Percentiles rank a stretch among this genome's conserved stretches.
These are phyloP conservation scores for Mythimna loreyi DNA, from an alignment of 2,888 invertebrate genomes.

Conservation along the genomic window DNA sequence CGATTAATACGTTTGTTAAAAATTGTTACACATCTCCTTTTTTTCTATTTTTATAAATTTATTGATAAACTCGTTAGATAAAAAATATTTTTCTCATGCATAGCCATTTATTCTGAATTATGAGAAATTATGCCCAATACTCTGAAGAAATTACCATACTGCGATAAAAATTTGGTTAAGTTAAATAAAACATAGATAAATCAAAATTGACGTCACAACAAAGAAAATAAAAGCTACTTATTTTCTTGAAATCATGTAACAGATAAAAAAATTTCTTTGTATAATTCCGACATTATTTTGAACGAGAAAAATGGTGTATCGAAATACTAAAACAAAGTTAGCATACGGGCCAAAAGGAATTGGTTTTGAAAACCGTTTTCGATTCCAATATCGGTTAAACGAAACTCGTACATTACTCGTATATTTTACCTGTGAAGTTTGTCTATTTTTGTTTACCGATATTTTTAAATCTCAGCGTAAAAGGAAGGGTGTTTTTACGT, in stretches of 20 bases:
- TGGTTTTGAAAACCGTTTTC: constrained; percentile 43
- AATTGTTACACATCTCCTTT: too few relatives aligned
- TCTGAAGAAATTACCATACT: too few relatives aligned
- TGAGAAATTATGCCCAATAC: too few relatives aligned
- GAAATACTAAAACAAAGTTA: constrained; percentile 15
- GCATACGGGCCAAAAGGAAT: constrained; percentile 16
- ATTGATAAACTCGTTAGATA: too few relatives aligned
- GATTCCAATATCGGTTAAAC: constrained; percentile 25
- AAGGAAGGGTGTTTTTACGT: too few relatives aligned
- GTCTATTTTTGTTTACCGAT: constrained; percentile 14
- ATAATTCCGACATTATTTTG: constrained; percentile 16
- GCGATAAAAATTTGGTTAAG: too few relatives aligned
- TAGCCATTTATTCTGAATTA: too few relatives aligned
- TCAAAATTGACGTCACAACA: not conserved
- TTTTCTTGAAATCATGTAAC: not conserved
- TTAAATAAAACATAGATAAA: not conserved
- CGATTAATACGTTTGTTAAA: too few relatives aligned
- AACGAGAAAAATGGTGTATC: constrained; percentile 16
- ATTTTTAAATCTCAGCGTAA: not conserved
- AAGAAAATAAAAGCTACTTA: not conserved
- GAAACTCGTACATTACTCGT: constrained; percentile 26
- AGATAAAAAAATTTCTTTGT: not conserved
- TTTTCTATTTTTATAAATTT: too few relatives aligned
- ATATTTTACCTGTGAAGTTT: constrained; percentile 13
- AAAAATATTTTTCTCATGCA: too few relatives aligned